These are phyloP conservation scores for Cantharis rufa DNA, from an alignment of 2,888 invertebrate species.

Conservation along the genomic window DNA sequence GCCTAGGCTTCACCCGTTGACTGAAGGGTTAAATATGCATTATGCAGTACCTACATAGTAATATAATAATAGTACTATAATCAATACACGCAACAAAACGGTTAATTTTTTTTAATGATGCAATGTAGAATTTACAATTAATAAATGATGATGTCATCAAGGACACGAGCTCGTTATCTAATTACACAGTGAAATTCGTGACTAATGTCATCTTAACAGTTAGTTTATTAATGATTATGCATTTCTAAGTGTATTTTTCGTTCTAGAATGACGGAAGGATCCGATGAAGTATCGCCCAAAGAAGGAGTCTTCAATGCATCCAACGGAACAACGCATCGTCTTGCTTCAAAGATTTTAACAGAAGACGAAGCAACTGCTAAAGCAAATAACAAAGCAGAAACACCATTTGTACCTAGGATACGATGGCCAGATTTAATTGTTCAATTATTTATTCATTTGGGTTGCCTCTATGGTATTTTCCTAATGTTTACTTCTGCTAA, in stretches of 20 bases:
- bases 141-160: background rate
- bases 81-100: background rate
- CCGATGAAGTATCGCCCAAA: constrained; percentile 24
- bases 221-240: background rate
- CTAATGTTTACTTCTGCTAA: constrained; percentile 66
- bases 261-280: constrained; percentile 31
- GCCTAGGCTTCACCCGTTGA: too few species aligned
- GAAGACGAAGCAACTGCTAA: constrained; percentile 1
- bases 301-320: constrained; percentile 10
- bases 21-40: background rate
- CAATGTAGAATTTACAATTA: background rate
- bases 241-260: background rate
- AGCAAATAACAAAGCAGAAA: constrained; percentile 14
- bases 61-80: background rate
- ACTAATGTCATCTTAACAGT: background rate
- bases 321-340: constrained; percentile 16
- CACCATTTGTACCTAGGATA: constrained; percentile 63
- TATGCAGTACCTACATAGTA: background rate
- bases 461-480: constrained; percentile 71
- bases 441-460: constrained; percentile 71
- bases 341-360: constrained; percentile 1
- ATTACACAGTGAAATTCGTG: background rate
- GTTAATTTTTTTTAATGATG: background rate
- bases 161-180: background rate
- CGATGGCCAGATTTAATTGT: constrained; percentile 75